These are phyloP conservation scores for Chloropsis hardwickii DNA, from an alignment of 2,113 vertebrate genomes.

Conservation along the genomic window DNA sequence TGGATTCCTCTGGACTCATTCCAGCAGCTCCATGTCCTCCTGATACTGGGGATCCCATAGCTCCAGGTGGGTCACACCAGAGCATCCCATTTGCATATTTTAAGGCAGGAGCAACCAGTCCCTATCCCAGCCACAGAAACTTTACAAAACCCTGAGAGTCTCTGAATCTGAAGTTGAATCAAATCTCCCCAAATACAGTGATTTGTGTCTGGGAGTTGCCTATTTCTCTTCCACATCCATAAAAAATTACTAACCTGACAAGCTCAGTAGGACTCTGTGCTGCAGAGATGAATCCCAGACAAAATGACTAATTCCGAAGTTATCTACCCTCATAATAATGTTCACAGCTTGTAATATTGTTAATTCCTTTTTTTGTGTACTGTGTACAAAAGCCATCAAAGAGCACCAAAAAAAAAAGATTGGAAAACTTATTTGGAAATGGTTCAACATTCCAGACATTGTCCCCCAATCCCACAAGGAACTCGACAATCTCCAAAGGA, in stretches of 20 bases:
- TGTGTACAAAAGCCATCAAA: not conserved
- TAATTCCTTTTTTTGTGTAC: not conserved
- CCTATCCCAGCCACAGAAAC: not conserved
- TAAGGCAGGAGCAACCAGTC: not conserved
- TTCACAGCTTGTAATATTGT: not conserved
- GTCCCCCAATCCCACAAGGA: not conserved
- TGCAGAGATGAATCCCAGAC: not conserved
- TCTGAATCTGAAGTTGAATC: not conserved
- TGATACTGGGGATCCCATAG: not conserved
- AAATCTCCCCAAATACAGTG: not conserved
- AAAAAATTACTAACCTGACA: not conserved
- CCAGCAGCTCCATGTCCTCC: not conserved
- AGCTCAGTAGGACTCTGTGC: not conserved
- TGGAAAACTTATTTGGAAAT: not conserved
- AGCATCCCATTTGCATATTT: not conserved
- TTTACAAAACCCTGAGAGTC: not conserved
- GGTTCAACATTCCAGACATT: fast-evolving
- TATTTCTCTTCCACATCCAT: not conserved
- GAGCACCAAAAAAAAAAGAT: fast-evolving
- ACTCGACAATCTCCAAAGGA: not conserved
- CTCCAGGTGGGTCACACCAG: not conserved
- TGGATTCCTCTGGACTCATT: fast-evolving
- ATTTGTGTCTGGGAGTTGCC: not conserved
- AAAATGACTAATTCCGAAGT: not conserved
- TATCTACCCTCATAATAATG: not conserved